Evolutionary conservation across 2,113 vertebrate species (phyloP).

Genomic region (Ancistrus triradiatus): DNA sequence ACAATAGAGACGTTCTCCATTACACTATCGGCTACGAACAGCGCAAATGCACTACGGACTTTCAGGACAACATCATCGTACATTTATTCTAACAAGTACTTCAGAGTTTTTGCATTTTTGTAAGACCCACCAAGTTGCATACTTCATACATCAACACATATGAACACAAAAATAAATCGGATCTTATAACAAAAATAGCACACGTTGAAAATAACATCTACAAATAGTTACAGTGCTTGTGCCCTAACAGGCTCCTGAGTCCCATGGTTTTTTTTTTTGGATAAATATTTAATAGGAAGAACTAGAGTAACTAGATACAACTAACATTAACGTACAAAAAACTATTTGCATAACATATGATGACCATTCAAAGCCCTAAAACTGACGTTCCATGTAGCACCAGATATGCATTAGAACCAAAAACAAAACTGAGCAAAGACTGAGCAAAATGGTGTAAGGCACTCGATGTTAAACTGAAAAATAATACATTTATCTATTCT

Average conservation of each 20-base stretch:
- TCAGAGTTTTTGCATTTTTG: constrained; percentile 29
- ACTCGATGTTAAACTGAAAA: constrained; percentile 37
- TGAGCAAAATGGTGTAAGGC: constrained; percentile 47
- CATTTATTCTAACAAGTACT: constrained; percentile 1
- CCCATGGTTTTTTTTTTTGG: constrained; percentile 24
- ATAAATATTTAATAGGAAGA: constrained; percentile 34
- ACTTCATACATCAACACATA: constrained; percentile 34
- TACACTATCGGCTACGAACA: constrained; percentile 35
- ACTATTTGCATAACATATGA: constrained; percentile 43
- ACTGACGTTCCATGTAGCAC: constrained; percentile 38
- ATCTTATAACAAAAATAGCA: constrained; percentile 51
- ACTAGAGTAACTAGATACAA: constrained; percentile 20
- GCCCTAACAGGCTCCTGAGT: constrained; percentile 46
- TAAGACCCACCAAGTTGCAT: constrained; percentile 25
- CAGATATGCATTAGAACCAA: constrained; percentile 30
- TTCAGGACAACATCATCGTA: constrained; percentile 17
- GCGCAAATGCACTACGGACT: constrained; percentile 35
- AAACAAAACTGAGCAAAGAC: constrained; percentile 26
- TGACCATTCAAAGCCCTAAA: constrained; percentile 42
- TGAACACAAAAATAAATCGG: constrained; percentile 42
- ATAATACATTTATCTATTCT: constrained; percentile 33
- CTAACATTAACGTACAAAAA: constrained; percentile 37
- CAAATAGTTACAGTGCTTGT: constrained; percentile 46
- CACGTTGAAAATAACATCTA: constrained; percentile 46
- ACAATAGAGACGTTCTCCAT: constrained; percentile 34